Base-by-base conservation (phyloP, 2,888 invertebrate genomes). In the Sisyra terminalis region DNA sequence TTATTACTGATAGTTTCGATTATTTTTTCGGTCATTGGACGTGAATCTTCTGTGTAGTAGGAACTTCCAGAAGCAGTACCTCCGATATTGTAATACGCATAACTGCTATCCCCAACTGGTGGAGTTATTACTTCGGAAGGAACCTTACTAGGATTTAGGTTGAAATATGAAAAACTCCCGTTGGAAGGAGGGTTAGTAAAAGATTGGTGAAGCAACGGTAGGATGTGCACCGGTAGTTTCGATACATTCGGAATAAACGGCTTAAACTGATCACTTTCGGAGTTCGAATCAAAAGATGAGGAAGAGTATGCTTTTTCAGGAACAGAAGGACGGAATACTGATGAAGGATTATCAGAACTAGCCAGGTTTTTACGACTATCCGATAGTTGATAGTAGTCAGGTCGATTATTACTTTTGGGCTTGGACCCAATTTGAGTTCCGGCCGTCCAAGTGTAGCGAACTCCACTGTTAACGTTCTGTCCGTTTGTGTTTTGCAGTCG, bases 71-170 rank as follows among this genome's bases (percentile, higher is more conserved):
- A 24, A 24, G 3, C 9, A 6, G 32, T 5, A 48, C 14, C 49
- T 48, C 14, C 31, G 40, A 16, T 42, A 24, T 42, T 35, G 13
- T 42, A 42, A 24, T 42, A 42, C 13, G 42, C 13, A 24, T 35
- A 42, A 11, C 16, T 42, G 4, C 29, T 29, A 9, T 18, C 42
- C 2, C 11, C 24, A 15, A 17, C 35, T 1, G 42, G 35, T 6
- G 9, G 17, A 35, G 34, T 34, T 13, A 24, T 34, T 34, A 14
- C 29, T 9, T 29, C 14, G 4, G 36, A 42, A 11, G 42, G 42
- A 7, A 15, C 18, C 10, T 34, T 34, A 32, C 14, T 13, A 7
- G 17, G 14, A 31, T 40, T 40, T 3, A 32, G 16, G 24, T 42
- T 42, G 29, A 34, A 42, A 15, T 42, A 42, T 8, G 14, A 14